A percentile compares a stretch with the other conserved stretches of the same genome.
Conservation (phyloP, 1,140 invertebrate genomes). For the Diploscapter pachys region DNA sequence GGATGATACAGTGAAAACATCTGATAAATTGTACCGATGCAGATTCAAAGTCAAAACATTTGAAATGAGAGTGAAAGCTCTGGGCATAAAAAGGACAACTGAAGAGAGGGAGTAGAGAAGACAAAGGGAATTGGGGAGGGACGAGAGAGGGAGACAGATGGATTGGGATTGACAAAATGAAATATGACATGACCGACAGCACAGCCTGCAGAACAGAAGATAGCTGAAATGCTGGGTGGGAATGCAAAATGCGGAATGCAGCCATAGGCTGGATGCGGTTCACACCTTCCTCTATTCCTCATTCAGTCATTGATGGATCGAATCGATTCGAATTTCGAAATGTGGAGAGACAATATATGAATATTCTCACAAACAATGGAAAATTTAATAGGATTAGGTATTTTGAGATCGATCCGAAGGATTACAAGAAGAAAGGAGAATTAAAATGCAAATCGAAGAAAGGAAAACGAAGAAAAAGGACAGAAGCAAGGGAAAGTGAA, state of each 20-base stretch:
- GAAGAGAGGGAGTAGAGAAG: background rate
- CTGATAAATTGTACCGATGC: background rate
- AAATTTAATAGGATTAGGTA: background rate
- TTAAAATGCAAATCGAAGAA: constrained; percentile 2
- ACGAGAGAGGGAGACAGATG: background rate
- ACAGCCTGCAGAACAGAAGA: no score
- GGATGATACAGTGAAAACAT: background rate
- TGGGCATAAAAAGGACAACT: background rate
- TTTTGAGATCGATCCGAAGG: background rate
- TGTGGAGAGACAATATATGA: no score
- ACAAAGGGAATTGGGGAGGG: background rate
- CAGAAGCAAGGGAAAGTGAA: background rate
- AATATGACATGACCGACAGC: constrained; percentile 1
- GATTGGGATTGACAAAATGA: background rate
- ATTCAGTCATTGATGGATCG: no score
- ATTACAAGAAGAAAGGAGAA: constrained; percentile 5
- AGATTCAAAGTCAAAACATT: background rate
- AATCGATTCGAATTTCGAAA: no score
- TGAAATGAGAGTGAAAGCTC: background rate
- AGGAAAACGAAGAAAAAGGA: background rate
- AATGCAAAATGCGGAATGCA: no score
- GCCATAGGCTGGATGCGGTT: no score
- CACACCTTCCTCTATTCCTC: no score
- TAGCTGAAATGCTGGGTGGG: no score
- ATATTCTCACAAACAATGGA: no score